Evolutionary conservation across 2,797 vertebrate species (phyloP), one percentile per base, ranked within the genome.

Genomic region (Gobio occitaniae): DNA sequence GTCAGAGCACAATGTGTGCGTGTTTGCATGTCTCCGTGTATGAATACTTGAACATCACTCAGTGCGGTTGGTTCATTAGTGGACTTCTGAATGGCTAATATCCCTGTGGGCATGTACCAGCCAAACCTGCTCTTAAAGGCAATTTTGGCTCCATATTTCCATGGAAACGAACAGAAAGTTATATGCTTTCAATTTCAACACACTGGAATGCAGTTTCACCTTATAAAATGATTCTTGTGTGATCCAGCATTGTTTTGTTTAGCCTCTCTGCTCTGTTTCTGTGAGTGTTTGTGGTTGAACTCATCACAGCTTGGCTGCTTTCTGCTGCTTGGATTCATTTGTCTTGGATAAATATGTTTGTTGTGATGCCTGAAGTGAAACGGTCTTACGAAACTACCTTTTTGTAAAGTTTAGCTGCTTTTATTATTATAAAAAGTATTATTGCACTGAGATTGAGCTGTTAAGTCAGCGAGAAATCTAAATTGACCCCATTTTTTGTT

Each of bases 11-110:
- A 15, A 7, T 65, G 25, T 65, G 25, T 15, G 56, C 11, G 10
- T 59, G 15, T 82, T 56, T 81, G 50, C 8, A n/a, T 69, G 48
- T 41, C 4, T 80, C 19, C 0, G 29, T 6, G 32, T 69, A 48
- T 69, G 65, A 32, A 69, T 56, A 56, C 54, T 59, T 71, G 68
- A 72, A 38, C 71, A n/a, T 25, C 79, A 70, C 50, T 81, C 36
- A 19, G 16, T 82, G 6, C 21, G 16, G 13, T 47, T 48, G 17
- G 41, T 59, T 74, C 17, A 74, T 61, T 72, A 71, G n/a, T 47
- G n/a, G 38, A 44, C 69, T 48, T 78, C 5, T 32, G 59, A 65
- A 7, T 29, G 15, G 3, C 71, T 79, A 48, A 79, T 32, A 13
- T 15, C 54, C 59, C 52, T 47, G n/a, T 65, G 29, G 77, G n/a